Evolutionary conservation across 1,140 invertebrate genomes (phyloP).

Genomic region (Arion vulgaris): DNA sequence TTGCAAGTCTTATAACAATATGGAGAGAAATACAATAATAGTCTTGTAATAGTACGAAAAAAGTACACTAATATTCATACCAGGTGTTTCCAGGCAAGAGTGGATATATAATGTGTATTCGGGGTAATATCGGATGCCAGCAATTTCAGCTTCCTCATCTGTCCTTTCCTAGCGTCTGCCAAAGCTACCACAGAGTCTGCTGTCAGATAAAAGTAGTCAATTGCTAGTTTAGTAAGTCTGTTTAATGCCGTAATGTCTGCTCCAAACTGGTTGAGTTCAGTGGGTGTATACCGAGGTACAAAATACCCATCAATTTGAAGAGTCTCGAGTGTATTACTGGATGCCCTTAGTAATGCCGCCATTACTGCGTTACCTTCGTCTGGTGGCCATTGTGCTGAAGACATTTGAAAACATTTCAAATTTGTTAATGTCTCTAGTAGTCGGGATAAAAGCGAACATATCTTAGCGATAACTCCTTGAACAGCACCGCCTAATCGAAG

Average conservation of each 20-base stretch:
- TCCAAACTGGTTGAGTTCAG: background rate
- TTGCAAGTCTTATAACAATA: too few species aligned
- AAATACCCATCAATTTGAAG: slow-evolving; percentile 15
- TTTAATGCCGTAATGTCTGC: background rate
- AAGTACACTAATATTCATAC: background rate
- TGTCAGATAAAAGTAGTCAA: slow-evolving; percentile 9
- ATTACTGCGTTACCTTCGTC: slow-evolving; percentile 4
- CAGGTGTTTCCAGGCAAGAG: background rate
- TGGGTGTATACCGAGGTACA: background rate
- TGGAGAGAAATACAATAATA: too few species aligned
- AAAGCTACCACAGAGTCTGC: background rate
- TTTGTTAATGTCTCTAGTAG: background rate
- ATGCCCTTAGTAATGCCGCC: background rate
- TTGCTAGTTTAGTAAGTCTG: slow-evolving; percentile 1
- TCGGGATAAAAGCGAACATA: background rate
- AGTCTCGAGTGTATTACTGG: background rate
- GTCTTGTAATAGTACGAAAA: too few species aligned
- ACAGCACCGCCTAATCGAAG: background rate
- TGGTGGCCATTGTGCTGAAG: slow-evolving; percentile 2
- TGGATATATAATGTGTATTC: background rate
- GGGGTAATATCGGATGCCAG: background rate
- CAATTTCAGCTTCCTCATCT: background rate
- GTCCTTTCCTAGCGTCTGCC: background rate
- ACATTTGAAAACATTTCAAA: slow-evolving; percentile 10
- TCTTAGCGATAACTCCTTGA: background rate